Base-by-base conservation (phyloP, 2,113 vertebrate genomes). In the Romanogobio albipinnatus region DNA sequence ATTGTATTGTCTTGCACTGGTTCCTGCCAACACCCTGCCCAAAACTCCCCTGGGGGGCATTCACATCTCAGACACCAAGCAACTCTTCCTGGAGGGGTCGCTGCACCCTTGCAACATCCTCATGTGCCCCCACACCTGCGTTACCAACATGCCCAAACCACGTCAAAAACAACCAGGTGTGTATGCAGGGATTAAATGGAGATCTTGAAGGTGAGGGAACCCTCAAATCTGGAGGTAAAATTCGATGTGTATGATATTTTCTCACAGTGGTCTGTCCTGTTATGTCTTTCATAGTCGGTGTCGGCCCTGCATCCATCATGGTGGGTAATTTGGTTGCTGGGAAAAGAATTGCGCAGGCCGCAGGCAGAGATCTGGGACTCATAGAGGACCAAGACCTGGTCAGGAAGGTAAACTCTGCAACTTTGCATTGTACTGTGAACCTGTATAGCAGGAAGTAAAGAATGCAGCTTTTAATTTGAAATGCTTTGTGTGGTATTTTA, bases 31-130 rank as follows among this genome's bases (percentile, higher is more conserved):
- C 90, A 98, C 98, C 0, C 93, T 99, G 90, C 98, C 98, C 88
- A 99, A 99, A 95, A 99, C 98, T 1, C 98, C 97, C 0, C 88
- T 99, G 85, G 98, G 98, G 80, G 98, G 98, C 43, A 98, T 99
- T 93, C 97, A 99, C 88, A 96, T 98, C 91, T 98, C 97, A 0
- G 97, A 99, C 90, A 96, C 97, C 0, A 99, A 99, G 68, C 98
- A 99, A 87, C 96, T 96, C 90, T 99, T 99, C 94, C 94, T 98
- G 89, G 98, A 99, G 49, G 98, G 98, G 82, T 96, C 93, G 24
- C 95, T 99, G 81, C 98, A 99, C 87, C 98, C 98, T 0, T 99
- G 98, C 92, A 99, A 99, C 91, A 98, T 99, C 93, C 96, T 99
- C 86, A 97, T 99, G 98, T 99, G 98, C 91, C 98, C 98, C 0